A percentile compares a stretch with the other conserved stretches of the same genome.
phyloP scores from a whole-genome alignment of 1,140 invertebrate genomes.

The Periplaneta americana region DNA sequence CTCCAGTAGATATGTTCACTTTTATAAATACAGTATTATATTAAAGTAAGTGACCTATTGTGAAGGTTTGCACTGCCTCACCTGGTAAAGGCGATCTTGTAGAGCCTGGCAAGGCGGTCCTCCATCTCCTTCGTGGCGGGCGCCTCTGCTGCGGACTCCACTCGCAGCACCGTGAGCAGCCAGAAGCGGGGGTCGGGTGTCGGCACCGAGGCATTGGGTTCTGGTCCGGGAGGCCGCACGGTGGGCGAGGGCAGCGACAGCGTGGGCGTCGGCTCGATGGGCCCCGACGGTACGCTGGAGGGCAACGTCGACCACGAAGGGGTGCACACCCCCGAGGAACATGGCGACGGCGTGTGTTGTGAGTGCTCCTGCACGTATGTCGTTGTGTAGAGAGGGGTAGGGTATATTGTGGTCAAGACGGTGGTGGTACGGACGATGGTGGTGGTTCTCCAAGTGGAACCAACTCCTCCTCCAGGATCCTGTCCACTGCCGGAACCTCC shows the following conservation, averaged over 20 bases:
- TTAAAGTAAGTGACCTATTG: no score
- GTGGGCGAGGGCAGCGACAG: background rate
- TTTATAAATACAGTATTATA: no score
- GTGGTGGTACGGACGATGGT: constrained; percentile 45
- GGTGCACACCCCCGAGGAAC: background rate
- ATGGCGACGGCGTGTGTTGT: background rate
- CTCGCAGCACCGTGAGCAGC: constrained; percentile 66
- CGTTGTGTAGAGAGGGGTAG: constrained; percentile 12
- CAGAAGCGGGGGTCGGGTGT: constrained; percentile 50
- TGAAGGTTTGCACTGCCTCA: constrained; percentile 26
- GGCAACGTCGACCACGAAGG: background rate
- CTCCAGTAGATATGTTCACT: no score
- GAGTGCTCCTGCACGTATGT: background rate
- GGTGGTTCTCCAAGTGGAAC: constrained; percentile 25
- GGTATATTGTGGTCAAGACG: constrained; percentile 50
- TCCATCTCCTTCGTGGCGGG: constrained; percentile 39
- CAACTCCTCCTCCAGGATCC: background rate
- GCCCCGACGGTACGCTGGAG: background rate
- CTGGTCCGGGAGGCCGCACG: background rate
- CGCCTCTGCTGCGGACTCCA: constrained; percentile 29
- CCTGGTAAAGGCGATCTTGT: constrained; percentile 43
- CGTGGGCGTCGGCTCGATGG: constrained; percentile 2
- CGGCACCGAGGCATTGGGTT: no score
- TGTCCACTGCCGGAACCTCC: constrained; percentile 26
- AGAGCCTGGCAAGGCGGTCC: constrained; percentile 41